Evolutionary conservation across 2,888 invertebrate genomes (phyloP).

Genomic region (Drosophila falleni): DNA sequence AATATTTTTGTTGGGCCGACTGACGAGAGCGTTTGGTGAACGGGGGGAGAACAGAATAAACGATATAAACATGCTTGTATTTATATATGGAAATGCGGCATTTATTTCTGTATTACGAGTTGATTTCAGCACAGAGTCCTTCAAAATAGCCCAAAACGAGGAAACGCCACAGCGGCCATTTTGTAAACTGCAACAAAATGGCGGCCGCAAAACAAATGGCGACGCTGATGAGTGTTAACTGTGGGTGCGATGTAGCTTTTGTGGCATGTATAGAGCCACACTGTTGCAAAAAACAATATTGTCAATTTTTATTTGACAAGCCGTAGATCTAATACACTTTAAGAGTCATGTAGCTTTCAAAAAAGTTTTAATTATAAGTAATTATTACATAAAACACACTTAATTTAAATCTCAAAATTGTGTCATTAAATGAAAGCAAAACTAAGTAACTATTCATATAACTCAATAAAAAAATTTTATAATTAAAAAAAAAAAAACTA

Average conservation of each 20-base stretch:
- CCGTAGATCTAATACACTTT: not conserved
- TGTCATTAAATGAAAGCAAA: not conserved
- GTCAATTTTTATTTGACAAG: not conserved
- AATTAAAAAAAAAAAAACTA: too few species aligned
- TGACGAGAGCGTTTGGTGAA: conserved; percentile 9
- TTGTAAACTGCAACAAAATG: conserved; percentile 76
- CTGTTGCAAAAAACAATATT: conserved; percentile 1
- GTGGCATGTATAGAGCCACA: not conserved
- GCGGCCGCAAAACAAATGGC: conserved; percentile 73
- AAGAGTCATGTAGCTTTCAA: not conserved
- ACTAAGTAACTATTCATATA: too few species aligned
- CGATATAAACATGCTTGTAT: conserved; percentile 44
- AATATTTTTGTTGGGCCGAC: conserved; percentile 70
- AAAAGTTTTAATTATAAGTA: not conserved
- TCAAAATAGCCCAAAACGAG: conserved; percentile 29
- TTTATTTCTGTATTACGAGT: conserved; percentile 76
- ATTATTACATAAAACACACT: not conserved
- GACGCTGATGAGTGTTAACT: conserved; percentile 68
- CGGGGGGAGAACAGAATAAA: conserved; percentile 16
- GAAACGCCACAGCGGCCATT: conserved; percentile 56
- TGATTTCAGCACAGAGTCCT: conserved; percentile 59
- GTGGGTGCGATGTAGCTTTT: conserved; percentile 32
- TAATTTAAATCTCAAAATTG: too few species aligned
- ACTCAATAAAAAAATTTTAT: too few species aligned
- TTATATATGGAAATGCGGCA: conserved; percentile 62